A percentile compares a stretch with the other conserved stretches of the same genome.
Conservation (phyloP, 2,888 invertebrate genomes). For the Apantesis nais region DNA sequence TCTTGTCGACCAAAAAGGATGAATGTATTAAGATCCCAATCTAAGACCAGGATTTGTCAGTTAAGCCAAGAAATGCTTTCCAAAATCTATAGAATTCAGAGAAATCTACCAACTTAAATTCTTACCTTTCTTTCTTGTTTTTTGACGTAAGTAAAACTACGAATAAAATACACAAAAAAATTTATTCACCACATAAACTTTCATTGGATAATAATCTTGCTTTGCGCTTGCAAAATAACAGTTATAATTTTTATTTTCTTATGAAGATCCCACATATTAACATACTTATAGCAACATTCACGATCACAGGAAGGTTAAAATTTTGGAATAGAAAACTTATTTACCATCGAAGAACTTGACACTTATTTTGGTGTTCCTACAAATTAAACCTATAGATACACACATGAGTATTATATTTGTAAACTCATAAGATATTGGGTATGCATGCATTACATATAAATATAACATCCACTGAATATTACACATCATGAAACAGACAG, state of each 20-base stretch:
- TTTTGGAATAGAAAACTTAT: slow-evolving; percentile 82
- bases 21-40: no score
- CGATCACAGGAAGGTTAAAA: slow-evolving; percentile 84
- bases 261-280: slow-evolving; percentile 77
- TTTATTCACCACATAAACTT: slow-evolving; percentile 85
- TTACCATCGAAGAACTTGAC: slow-evolving; percentile 66
- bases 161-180: slow-evolving; percentile 79
- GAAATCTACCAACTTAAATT: no score
- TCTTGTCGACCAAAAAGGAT: no score
- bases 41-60: no score
- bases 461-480: slow-evolving; percentile 49
- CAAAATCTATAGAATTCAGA: background rate
- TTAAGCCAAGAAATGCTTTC: no score
- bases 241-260: slow-evolving; percentile 72
- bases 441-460: slow-evolving; percentile 46
- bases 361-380: slow-evolving; percentile 75
- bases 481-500: slow-evolving; percentile 26
- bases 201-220: slow-evolving; percentile 54
- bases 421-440: slow-evolving; percentile 52
- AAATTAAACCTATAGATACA: slow-evolving; percentile 69
- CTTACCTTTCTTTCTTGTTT: background rate
- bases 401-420: slow-evolving; percentile 69
- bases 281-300: slow-evolving; percentile 78
- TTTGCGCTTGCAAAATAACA: slow-evolving; percentile 81
- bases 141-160: slow-evolving; percentile 42